phyloP scores from a whole-genome alignment of 2,888 invertebrate genomes.

The Micoletzkya japonica region DNA sequence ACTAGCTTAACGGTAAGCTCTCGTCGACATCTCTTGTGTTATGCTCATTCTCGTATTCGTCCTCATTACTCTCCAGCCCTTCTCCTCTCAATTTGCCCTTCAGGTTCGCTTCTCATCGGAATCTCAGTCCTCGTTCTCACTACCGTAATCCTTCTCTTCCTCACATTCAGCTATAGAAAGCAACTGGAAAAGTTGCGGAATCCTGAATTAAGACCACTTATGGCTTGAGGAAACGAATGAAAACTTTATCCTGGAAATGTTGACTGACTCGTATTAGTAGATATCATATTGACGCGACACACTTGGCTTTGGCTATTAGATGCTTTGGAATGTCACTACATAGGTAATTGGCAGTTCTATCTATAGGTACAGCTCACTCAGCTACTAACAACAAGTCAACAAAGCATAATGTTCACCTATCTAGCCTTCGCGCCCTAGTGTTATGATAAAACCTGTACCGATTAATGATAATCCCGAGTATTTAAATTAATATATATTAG shows the following conservation, averaged over 20 bases:
- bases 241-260: neutral
- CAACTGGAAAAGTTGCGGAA: slow-evolving; percentile 10
- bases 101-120: slow-evolving; percentile 28
- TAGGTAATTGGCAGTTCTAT: too few relatives aligned
- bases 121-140: slow-evolving; percentile 22
- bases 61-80: neutral
- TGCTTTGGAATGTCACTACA: too few relatives aligned
- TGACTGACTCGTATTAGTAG: neutral
- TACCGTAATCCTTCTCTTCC: slow-evolving; percentile 25
- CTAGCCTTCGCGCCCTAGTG: too few relatives aligned
- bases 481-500: slow-evolving; percentile 10
- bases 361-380: too few relatives aligned
- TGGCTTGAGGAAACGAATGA: neutral
- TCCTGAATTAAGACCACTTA: slow-evolving; percentile 21
- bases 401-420: too few relatives aligned
- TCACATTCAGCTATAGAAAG: slow-evolving; percentile 16
- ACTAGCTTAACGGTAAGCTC: neutral
- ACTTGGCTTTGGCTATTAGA: too few relatives aligned
- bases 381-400: too few relatives aligned
- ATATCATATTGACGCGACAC: too few relatives aligned
- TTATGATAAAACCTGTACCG: too few relatives aligned
- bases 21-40: neutral
- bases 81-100: neutral
- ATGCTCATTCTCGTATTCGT: neutral
- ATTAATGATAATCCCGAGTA: too few relatives aligned